Base-by-base conservation (phyloP, 2,888 invertebrate genomes). In the Agrotis segetum region DNA sequence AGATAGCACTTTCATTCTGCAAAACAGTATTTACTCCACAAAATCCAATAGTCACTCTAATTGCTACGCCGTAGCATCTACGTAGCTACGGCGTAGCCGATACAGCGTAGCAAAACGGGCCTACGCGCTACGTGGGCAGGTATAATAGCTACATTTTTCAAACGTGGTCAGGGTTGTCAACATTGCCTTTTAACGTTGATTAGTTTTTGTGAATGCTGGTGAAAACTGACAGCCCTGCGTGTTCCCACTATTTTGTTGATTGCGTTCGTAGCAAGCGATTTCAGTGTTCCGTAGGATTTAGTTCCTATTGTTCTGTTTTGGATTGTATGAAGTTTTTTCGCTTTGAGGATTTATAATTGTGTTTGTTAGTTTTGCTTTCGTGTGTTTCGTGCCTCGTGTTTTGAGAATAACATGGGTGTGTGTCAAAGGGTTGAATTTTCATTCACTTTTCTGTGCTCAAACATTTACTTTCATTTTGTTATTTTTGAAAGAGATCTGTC, bases 121-220 rank as follows among this genome's bases (percentile, higher is more conserved):
- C 63, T 74, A 73, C 71, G 65, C 61, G 74, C 67, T 82, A 62
- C 59, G 58, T 68, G 58, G 74, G 67, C 80, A 78, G 76, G 85
- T 76, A 79, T 77, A 79, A 81, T 81, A 75, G 64, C 70, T 79
- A 79, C 78, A 86, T 87, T 82, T 88, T 88, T 84, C 85, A 86
- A 62, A 71, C 70, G 67, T 65, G 74, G 71, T 70, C 81, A 85
- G 81, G 79, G 85, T 71, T 85, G 88, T 74, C 87, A 79, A 63
- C 79, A 68, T 64, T 74, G 77, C 82, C 84, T 88, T 88, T 89
- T 88, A 86, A 81, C 86, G 89, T 88, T 89, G 88, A 89, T 89
- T 89, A 89, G 89, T 88, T 89, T 86, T 82, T 81, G 81, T 71
- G 75, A 76, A 77, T 78, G 81, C 74, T 60, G 67, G 68, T 72